phyloP scores from a whole-genome alignment of 2,888 invertebrate genomes.

The Sarcophaga rosellei region DNA sequence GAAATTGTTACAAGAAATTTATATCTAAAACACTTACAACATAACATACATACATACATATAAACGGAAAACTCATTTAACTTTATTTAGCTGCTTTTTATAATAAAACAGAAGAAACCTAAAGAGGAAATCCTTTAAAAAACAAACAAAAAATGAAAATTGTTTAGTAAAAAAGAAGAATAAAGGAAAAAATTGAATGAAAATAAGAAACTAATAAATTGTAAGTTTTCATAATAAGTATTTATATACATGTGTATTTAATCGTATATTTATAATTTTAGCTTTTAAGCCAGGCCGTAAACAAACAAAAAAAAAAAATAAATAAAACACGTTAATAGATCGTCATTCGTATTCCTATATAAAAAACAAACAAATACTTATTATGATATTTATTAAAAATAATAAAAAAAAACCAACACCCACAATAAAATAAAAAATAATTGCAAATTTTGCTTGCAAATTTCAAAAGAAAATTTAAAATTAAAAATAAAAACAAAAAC shows the following conservation, averaged over 20 bases:
- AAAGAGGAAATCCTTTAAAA: conserved; percentile 4
- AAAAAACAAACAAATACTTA: conserved; percentile 30
- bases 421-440: conserved; percentile 39
- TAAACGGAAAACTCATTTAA: conserved; percentile 27
- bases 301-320: conserved; percentile 11
- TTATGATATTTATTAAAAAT: conserved; percentile 32
- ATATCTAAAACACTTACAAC: not conserved
- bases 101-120: not conserved
- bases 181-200: not conserved
- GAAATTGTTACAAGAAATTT: conserved; percentile 56
- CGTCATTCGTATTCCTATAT: conserved; percentile 57
- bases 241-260: conserved; percentile 68
- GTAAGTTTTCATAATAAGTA: conserved; percentile 60
- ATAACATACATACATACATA: conserved; percentile 5
- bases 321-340: conserved; percentile 52
- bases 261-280: conserved; percentile 65
- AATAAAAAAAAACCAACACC: not conserved
- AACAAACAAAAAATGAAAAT: conserved; percentile 2
- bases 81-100: conserved; percentile 62
- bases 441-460: conserved; percentile 66
- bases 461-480: conserved; percentile 12
- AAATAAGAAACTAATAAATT: conserved; percentile 39
- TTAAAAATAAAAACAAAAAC: not conserved
- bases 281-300: conserved; percentile 63
- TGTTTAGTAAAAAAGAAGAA: not conserved